These are phyloP conservation scores for Heterohyrax brucei DNA, from an alignment of 2,797 vertebrate species.

Conservation along the genomic window DNA sequence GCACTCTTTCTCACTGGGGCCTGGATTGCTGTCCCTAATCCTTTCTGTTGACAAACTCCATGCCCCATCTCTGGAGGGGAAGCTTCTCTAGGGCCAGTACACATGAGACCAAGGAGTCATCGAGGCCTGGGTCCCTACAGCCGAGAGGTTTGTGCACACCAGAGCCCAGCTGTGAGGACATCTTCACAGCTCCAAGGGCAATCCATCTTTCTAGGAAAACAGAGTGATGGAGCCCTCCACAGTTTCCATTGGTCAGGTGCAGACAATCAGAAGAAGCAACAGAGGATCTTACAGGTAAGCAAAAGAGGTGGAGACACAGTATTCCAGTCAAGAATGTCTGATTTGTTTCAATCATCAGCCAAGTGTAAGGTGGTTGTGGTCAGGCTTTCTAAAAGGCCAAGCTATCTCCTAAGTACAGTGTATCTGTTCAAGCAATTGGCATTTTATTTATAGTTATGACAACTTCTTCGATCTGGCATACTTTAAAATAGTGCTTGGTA, in stretches of 20 bases:
- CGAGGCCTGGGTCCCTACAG: accelerated
- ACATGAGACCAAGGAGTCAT: neutral
- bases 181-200: accelerated
- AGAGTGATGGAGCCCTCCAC: neutral
- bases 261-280: neutral
- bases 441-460: constrained; percentile 48
- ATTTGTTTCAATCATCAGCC: neutral
- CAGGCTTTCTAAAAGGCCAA: constrained; percentile 9
- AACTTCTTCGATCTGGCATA: constrained; percentile 1
- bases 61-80: accelerated
- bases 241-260: neutral
- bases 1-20: neutral
- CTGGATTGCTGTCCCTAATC: too few species aligned
- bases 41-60: accelerated
- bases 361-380: neutral
- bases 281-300: neutral
- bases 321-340: neutral
- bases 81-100: neutral
- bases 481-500: neutral
- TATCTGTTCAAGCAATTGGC: neutral
- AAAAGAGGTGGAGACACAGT: neutral
- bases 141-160: neutral
- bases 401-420: neutral
- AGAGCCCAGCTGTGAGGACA: accelerated
- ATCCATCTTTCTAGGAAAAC: neutral